Conservation (phyloP, 2,888 invertebrate species). For the Cryptocheilus praepositus region DNA sequence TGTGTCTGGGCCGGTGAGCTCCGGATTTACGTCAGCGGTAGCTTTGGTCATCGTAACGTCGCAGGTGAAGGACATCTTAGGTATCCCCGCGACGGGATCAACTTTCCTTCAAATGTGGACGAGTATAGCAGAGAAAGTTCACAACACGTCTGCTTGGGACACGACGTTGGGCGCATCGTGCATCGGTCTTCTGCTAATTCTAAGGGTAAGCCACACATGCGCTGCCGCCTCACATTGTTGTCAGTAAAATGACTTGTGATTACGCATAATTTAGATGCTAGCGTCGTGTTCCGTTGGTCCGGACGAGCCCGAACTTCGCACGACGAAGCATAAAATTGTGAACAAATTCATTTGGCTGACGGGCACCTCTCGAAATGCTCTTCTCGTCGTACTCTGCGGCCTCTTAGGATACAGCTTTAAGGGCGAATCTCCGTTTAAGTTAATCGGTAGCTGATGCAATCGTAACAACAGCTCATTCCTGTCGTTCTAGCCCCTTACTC, state of each 20-base stretch:
- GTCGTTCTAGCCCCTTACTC: neutral
- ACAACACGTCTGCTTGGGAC: slow-evolving; percentile 82
- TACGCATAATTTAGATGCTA: slow-evolving; percentile 77
- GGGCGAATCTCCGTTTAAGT: slow-evolving; percentile 79
- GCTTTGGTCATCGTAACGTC: slow-evolving; percentile 92
- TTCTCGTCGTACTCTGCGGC: slow-evolving; percentile 86
- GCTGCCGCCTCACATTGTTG: too few relatives aligned
- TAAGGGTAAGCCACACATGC: slow-evolving; percentile 79
- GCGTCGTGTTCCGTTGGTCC: slow-evolving; percentile 81
- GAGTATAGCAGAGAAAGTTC: slow-evolving; percentile 82
- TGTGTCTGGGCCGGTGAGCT: slow-evolving; percentile 92
- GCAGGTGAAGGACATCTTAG: slow-evolving; percentile 90
- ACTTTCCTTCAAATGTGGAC: slow-evolving; percentile 88
- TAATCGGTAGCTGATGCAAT: slow-evolving; percentile 78
- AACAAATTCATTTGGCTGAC: slow-evolving; percentile 85
- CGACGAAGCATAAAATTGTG: slow-evolving; percentile 78
- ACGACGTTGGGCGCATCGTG: slow-evolving; percentile 85
- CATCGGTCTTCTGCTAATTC: slow-evolving; percentile 84
- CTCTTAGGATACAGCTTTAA: slow-evolving; percentile 82
- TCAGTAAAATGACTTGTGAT: neutral
- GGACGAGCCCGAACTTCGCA: slow-evolving; percentile 76
- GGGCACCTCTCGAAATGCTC: slow-evolving; percentile 89
- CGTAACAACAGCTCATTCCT: too few relatives aligned
- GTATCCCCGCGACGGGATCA: slow-evolving; percentile 82
- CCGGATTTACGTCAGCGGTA: slow-evolving; percentile 93